phyloP scores from a whole-genome alignment of 37 sponge, comb jelly and placozoan genomes.

The Oopsacas minuta region DNA sequence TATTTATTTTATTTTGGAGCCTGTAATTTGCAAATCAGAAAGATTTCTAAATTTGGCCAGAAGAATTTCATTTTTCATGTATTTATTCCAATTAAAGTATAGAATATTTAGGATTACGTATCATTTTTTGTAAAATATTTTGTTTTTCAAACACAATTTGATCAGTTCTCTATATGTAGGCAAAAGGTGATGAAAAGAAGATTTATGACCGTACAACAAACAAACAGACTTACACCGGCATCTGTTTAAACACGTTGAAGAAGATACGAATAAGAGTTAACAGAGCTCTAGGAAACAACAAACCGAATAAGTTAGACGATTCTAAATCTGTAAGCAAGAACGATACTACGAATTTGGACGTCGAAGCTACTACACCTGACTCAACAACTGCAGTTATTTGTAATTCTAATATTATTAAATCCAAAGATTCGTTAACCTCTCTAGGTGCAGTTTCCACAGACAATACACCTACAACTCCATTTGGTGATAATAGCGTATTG shows the following conservation, averaged over 20 bases:
- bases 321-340: background rate
- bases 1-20: no score
- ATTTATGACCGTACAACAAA: background rate
- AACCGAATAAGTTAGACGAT: background rate
- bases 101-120: no score
- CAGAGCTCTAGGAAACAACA: background rate
- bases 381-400: background rate
- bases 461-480: background rate
- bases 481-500: background rate
- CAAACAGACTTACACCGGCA: background rate
- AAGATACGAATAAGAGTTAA: background rate
- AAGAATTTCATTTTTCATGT: no score
- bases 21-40: no score
- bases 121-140: no score
- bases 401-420: background rate
- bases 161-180: background rate
- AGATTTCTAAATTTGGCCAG: no score
- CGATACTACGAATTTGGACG: background rate
- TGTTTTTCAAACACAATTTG: background rate
- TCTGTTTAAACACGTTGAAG: background rate
- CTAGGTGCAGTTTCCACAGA: background rate
- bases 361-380: background rate
- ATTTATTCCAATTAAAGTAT: no score
- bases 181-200: constrained; percentile 15
- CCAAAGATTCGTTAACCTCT: background rate